These are phyloP conservation scores for Encarsia formosa DNA, from an alignment of 2,888 invertebrate genomes.

Conservation along the genomic window DNA sequence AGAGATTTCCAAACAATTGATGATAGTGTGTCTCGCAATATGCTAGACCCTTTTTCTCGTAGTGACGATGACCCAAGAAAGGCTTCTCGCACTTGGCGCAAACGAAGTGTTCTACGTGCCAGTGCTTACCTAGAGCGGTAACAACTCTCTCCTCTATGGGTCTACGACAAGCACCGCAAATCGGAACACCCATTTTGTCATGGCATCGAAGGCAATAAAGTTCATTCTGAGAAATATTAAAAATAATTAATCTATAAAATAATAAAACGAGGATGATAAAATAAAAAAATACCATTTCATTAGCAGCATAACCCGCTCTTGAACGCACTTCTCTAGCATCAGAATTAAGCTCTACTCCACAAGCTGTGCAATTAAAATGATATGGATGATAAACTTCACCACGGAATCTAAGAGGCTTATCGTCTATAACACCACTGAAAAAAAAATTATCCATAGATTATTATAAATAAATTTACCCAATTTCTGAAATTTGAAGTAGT, in stretches of 20 bases:
- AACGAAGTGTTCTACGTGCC: constrained; percentile 99
- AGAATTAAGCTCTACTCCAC: constrained; percentile 87
- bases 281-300: constrained; percentile 66
- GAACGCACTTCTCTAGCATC: constrained; percentile 95
- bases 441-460: too few relatives aligned
- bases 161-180: constrained; percentile 97
- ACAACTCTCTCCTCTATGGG: constrained; percentile 99
- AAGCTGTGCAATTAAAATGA: constrained; percentile 95
- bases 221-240: constrained; percentile 65
- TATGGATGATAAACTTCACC: constrained; percentile 99
- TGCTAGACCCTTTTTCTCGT: constrained; percentile 96
- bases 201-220: constrained; percentile 96
- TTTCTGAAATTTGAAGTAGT: constrained; percentile 7
- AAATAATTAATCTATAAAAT: constrained; percentile 1
- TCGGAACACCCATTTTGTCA: constrained; percentile 99
- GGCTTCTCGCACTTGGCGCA: constrained; percentile 99
- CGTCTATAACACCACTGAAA: constrained; percentile 82
- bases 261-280: not conserved
- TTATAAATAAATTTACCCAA: constrained; percentile 9
- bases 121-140: constrained; percentile 95
- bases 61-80: constrained; percentile 97
- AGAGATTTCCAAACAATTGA: constrained; percentile 96
- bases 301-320: constrained; percentile 82
- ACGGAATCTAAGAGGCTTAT: constrained; percentile 83
- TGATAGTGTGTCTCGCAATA: constrained; percentile 99